phyloP scores from a whole-genome alignment of 2,888 invertebrate genomes.

The Microchrysa polita region DNA sequence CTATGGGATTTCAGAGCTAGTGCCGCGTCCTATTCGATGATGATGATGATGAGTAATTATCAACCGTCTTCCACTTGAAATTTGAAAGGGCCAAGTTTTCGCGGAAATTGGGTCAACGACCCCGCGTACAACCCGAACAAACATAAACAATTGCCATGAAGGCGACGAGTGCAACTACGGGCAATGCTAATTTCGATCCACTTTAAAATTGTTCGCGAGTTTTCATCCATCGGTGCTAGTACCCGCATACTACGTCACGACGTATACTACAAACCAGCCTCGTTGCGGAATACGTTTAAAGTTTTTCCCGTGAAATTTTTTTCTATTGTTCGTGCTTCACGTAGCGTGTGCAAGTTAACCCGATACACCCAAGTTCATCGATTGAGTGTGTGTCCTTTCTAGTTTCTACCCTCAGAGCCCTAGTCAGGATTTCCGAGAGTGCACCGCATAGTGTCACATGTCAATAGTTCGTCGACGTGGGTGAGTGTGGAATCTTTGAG shows the following conservation, averaged over 20 bases:
- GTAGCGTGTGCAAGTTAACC: too few species aligned
- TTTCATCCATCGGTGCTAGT: background rate
- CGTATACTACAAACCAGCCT: background rate
- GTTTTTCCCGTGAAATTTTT: background rate
- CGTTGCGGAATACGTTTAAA: background rate
- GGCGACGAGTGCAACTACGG: background rate
- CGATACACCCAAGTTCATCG: too few species aligned
- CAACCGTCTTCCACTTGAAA: background rate
- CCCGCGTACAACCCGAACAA: background rate
- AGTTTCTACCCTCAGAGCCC: too few species aligned
- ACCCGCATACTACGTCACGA: background rate
- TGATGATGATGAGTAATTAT: background rate
- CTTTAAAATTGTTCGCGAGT: background rate
- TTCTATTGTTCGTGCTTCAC: too few species aligned
- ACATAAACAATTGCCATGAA: conserved; percentile 23
- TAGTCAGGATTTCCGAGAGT: too few species aligned
- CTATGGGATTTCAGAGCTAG: background rate
- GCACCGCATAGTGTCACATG: too few species aligned
- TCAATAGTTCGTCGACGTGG: too few species aligned
- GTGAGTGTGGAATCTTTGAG: background rate
- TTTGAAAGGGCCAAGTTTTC: background rate
- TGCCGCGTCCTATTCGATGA: background rate
- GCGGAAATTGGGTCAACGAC: conserved; percentile 32
- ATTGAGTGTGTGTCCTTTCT: too few species aligned
- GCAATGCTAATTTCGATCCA: background rate